Percentiles rank a stretch among this genome's conserved stretches.
These are phyloP conservation scores for Otolemur crassicaudatus DNA, from an alignment of 2,797 vertebrate genomes.

Conservation along the genomic window DNA sequence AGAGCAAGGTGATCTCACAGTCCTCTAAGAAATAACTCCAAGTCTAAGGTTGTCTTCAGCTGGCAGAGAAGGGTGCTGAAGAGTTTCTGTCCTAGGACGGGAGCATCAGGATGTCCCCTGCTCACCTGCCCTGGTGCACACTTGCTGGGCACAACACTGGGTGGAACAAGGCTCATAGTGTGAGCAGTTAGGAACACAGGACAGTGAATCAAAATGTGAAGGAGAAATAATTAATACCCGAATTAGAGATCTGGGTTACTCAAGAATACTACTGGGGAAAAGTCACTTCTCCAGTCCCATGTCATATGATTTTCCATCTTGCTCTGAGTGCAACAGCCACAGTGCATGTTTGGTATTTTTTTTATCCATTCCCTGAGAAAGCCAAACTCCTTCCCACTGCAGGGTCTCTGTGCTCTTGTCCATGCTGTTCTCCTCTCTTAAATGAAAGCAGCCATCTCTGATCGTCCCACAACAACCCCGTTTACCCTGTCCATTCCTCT, in stretches of 20 bases:
- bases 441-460: background rate
- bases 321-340: background rate
- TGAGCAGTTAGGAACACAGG: background rate
- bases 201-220: background rate
- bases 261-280: background rate
- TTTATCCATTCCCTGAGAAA: background rate
- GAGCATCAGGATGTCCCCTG: background rate
- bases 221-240: background rate
- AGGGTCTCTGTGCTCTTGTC: background rate
- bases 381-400: background rate
- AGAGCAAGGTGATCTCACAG: background rate
- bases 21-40: background rate
- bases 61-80: background rate
- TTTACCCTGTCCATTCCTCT: background rate
- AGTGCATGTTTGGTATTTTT: background rate
- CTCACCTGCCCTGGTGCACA: background rate
- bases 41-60: background rate
- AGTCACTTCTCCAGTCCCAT: background rate
- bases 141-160: background rate
- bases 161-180: fast-evolving
- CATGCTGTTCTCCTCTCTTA: background rate
- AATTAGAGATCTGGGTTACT: background rate
- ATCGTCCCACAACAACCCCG: background rate
- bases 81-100: background rate
- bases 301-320: background rate